Evolutionary conservation across 2,888 invertebrate species (phyloP).

Genomic region (Lochmaea crataegi): DNA sequence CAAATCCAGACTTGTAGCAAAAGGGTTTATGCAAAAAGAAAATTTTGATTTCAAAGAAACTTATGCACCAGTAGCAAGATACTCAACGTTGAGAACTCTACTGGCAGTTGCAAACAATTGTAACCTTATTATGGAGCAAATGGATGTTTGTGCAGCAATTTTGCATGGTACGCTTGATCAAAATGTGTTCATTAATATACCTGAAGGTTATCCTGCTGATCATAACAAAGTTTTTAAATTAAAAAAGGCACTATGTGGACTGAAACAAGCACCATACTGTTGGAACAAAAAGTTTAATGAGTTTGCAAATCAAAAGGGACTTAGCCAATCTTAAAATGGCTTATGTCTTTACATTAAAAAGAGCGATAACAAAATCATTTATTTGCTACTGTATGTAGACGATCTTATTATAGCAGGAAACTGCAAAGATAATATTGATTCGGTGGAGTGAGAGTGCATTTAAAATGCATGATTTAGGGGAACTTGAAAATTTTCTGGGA

Average conservation of each 20-base stretch:
- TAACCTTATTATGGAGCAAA: slow-evolving; percentile 8
- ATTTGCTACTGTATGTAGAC: slow-evolving; percentile 9
- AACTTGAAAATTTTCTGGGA: slow-evolving; percentile 18
- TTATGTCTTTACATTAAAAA: not conserved
- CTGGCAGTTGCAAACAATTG: not conserved
- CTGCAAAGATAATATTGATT: slow-evolving; percentile 1
- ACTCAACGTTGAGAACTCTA: no score
- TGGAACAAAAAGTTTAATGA: slow-evolving; percentile 24
- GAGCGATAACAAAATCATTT: not conserved
- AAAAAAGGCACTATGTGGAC: slow-evolving; percentile 22
- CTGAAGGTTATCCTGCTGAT: not conserved
- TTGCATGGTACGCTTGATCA: slow-evolving; percentile 12
- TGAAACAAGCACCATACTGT: slow-evolving; percentile 23
- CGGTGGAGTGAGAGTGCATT: not conserved
- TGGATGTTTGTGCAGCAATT: slow-evolving; percentile 19
- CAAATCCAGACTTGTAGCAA: no score
- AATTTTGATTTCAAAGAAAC: no score
- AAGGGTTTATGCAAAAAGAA: no score
- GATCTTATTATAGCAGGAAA: slow-evolving; percentile 25
- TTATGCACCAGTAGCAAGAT: no score
- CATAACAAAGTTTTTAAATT: not conserved
- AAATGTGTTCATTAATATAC: slow-evolving; percentile 12
- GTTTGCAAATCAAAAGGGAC: not conserved
- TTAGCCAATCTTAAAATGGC: not conserved
- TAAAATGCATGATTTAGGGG: slow-evolving; percentile 20